Conservation (phyloP, 2,797 vertebrate species). For the Coluber constrictor region DNA sequence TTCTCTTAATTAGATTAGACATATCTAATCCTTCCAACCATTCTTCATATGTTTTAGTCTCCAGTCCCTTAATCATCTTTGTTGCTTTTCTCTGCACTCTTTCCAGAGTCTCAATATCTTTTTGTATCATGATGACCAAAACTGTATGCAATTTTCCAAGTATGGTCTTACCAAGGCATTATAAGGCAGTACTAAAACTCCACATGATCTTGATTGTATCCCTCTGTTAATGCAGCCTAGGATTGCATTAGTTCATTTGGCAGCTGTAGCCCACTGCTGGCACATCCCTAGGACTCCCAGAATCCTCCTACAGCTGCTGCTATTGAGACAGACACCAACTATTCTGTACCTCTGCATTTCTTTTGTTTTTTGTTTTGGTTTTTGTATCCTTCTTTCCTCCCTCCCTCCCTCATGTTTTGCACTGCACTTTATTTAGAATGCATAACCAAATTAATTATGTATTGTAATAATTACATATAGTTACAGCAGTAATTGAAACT, state of each 20-base stretch:
- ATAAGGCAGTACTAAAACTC: no score
- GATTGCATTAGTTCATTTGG: background rate
- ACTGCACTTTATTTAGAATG: background rate
- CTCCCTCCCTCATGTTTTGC: background rate
- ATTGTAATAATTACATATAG: background rate
- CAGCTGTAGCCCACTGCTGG: background rate
- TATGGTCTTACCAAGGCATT: no score
- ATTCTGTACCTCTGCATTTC: background rate
- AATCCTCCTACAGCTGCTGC: background rate
- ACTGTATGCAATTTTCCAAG: no score
- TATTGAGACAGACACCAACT: background rate
- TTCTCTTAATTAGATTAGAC: no score
- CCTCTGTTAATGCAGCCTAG: background rate
- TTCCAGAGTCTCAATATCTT: no score
- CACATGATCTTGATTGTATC: no score
- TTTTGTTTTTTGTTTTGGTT: background rate
- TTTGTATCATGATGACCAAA: no score
- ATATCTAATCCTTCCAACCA: no score
- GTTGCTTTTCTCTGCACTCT: no score
- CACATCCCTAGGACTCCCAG: background rate
- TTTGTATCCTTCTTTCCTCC: background rate
- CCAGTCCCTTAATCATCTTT: no score
- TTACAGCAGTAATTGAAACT: background rate
- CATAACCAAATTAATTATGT: background rate
- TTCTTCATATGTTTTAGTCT: no score